Evolutionary conservation across 2,113 vertebrate genomes (phyloP), one percentile per base, ranked within the genome.

Genomic region (Macquaria ambigua): DNA sequence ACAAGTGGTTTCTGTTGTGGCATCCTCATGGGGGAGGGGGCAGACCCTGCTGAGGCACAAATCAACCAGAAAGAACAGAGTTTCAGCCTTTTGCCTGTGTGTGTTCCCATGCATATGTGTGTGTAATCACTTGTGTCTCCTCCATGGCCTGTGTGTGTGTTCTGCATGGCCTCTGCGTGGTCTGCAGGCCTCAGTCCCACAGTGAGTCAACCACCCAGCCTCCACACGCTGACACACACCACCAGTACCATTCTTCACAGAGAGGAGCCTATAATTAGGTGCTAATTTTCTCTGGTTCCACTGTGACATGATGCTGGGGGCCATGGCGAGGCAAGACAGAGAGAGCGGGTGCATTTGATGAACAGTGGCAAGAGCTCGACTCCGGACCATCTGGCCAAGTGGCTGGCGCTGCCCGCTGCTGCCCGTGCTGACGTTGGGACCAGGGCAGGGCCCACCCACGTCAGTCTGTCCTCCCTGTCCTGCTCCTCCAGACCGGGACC

Each of bases 261-360:
- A 93, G 86, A 84, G 85, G 74, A 89, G 85, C 85, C 93, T 94
- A 95, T 94, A 94, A 95, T 95, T 95, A 94, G 93, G 91, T 80
- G 90, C 87, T 94, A 91, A 92, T 94, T 94, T 91, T 93, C 89
- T 92, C 91, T 87, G 64, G 87, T 93, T 92, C 90, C 87, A 78
- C 90, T 87, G 89, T 92, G 93, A 92, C 90, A 86, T 72, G 84
- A 81, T 82, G 93, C 90, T 90, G 87, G 92, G 79, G 92, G 90
- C 82, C 91, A 87, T 75, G 77, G 87, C 28, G 84, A 87, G 78
- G 87, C 80, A 84, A 91, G 87, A 90, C 85, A 52, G 79, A 89
- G 69, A 6, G 78, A 71, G 69, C 58, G n/a, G 70, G 81, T 83
- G 73, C 74, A 59, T 89, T 84, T 85, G 88, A 93, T 85, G 87